Evolutionary conservation across 1,140 invertebrate species (phyloP).

Genomic region (Dendroctonus valens): DNA sequence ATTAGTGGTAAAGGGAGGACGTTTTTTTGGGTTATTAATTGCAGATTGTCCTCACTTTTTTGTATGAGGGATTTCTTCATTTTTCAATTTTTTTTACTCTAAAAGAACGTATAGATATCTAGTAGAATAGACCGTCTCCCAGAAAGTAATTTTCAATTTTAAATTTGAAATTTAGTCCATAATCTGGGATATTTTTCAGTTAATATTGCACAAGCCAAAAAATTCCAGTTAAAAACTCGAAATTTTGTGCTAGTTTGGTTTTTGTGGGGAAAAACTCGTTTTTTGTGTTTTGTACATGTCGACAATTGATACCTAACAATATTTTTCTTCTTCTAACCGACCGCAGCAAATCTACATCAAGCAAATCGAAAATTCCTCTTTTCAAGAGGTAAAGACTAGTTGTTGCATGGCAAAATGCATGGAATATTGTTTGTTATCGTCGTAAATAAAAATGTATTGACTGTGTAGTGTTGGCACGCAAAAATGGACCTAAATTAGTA

Average conservation of each 20-base stretch:
- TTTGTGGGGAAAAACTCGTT: not conserved
- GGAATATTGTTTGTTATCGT: not conserved
- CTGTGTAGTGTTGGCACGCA: not conserved
- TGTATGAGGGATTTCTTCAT: too few species aligned
- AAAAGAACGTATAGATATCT: too few species aligned
- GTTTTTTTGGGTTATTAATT: too few species aligned
- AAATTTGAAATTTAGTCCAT: too few species aligned
- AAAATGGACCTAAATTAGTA: too few species aligned
- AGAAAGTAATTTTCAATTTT: too few species aligned
- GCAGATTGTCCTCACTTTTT: too few species aligned
- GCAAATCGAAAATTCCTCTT: conserved; percentile 46
- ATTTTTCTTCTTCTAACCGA: conserved; percentile 34
- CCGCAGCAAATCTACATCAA: conserved; percentile 40
- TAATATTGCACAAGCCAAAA: not conserved
- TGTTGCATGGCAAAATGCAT: conserved; percentile 5
- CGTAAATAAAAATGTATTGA: not conserved
- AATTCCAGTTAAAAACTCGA: conserved; percentile 5
- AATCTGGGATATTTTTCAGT: too few species aligned
- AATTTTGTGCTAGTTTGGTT: not conserved
- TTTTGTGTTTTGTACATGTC: not conserved
- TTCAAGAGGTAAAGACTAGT: conserved; percentile 40
- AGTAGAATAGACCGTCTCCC: too few species aligned
- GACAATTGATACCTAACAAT: not conserved
- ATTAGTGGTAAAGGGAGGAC: too few species aligned
- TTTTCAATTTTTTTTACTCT: too few species aligned